Evolutionary conservation across 1,140 invertebrate genomes (phyloP).

Genomic region (Heliothis subflexa): DNA sequence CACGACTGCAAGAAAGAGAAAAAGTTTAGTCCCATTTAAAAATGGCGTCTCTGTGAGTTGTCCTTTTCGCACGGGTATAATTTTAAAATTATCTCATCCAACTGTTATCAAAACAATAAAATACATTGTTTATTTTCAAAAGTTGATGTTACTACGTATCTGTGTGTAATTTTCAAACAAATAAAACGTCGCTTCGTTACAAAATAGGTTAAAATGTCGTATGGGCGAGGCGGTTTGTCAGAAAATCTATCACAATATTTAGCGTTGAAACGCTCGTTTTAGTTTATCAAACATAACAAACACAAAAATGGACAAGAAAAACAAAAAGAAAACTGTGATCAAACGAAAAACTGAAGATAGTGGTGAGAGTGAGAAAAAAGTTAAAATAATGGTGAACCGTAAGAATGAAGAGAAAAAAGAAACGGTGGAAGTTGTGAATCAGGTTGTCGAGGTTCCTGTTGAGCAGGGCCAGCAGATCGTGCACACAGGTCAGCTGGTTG

Average conservation of each 20-base stretch:
- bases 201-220: slow-evolving; percentile 59
- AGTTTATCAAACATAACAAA: slow-evolving; percentile 47
- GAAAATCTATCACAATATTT: slow-evolving; percentile 57
- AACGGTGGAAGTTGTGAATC: slow-evolving; percentile 77
- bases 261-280: slow-evolving; percentile 53
- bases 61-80: slow-evolving; percentile 76
- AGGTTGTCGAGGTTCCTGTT: slow-evolving; percentile 80
- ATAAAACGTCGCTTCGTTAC: background rate
- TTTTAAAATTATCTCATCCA: slow-evolving; percentile 66
- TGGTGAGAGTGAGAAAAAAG: slow-evolving; percentile 73
- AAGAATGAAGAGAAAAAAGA: slow-evolving; percentile 75
- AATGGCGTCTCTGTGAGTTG: slow-evolving; percentile 84
- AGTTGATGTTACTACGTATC: background rate
- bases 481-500: slow-evolving; percentile 79
- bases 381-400: slow-evolving; percentile 76
- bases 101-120: slow-evolving; percentile 65
- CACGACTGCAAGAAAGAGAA: slow-evolving; percentile 29
- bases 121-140: slow-evolving; percentile 58
- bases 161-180: background rate
- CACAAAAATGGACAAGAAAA: slow-evolving; percentile 85
- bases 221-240: slow-evolving; percentile 64
- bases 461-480: slow-evolving; percentile 83
- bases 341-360: slow-evolving; percentile 83
- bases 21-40: slow-evolving; percentile 52
- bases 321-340: slow-evolving; percentile 82